A percentile compares a stretch with the other conserved stretches of the same genome.
phyloP scores from a whole-genome alignment of 2,797 vertebrate genomes.

The Phaenicophaeus curvirostris region DNA sequence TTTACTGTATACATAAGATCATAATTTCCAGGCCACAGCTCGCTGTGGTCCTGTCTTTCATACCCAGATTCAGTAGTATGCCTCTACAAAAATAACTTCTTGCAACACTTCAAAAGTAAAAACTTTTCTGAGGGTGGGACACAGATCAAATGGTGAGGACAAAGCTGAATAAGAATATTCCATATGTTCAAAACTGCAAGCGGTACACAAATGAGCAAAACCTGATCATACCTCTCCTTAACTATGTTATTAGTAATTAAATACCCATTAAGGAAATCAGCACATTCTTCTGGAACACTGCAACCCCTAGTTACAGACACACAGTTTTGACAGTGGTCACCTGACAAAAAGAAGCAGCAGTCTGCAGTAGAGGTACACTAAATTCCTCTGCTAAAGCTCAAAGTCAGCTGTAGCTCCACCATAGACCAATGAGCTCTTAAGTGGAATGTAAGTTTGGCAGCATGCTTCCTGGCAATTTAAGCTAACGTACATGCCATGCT shows the following conservation, averaged over 20 bases:
- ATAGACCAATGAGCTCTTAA: neutral
- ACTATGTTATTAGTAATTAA: neutral
- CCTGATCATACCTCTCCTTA: neutral
- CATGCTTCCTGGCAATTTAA: neutral
- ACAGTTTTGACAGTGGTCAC: neutral
- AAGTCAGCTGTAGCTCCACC: neutral
- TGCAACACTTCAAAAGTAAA: neutral
- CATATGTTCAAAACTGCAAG: neutral
- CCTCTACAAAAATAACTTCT: neutral
- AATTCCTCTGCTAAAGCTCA: neutral
- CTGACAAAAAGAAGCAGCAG: neutral
- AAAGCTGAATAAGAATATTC: neutral
- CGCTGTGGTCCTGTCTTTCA: neutral
- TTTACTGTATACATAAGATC: neutral
- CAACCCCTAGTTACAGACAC: neutral
- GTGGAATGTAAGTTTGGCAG: neutral
- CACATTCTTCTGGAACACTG: neutral
- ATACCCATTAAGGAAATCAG: neutral
- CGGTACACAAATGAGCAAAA: neutral
- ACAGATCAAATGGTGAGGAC: neutral
- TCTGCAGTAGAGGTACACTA: neutral
- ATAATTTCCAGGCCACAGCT: neutral
- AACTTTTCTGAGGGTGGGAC: neutral
- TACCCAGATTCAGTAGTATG: neutral
- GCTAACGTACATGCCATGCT: neutral